Evolutionary conservation across 2,113 vertebrate genomes (phyloP), one percentile per base, ranked within the genome.

Genomic region (Otolemur garnettii): DNA sequence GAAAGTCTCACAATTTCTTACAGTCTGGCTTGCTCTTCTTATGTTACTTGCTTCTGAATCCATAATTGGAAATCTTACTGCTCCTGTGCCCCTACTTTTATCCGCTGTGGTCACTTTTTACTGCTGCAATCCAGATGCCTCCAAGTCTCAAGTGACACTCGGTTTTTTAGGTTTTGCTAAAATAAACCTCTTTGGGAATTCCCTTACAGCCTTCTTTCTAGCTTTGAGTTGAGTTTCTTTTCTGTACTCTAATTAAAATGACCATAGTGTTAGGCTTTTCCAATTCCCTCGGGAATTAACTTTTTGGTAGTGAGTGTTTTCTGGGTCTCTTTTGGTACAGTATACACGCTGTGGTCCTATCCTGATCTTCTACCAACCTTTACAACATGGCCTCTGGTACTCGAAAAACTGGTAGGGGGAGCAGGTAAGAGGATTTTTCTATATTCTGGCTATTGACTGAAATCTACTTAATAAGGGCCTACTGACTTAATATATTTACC

Each of bases 341-440:
- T 99, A 68, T 99, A 99, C 93, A 98, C 98, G 4, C 98, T 99
- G 77, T 99, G 99, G 99, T 97, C 97, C 33, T 98, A 98, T 97
- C 99, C 99, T 11, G 97, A 98, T 97, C 98, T 99, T 96, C 98
- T 99, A 5, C 99, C 99, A 88, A 95, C 98, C 8, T 99, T 99
- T 94, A 98, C 98, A 53, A 99, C 99, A 64, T 99, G 99, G 99
- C 98, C 99, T 68, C 98, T 98, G 26, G 99, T 99, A 71, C 97
- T 99, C 0, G 98, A 99, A 97, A 99, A 99, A 94, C 97, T 99
- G 95, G 98, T 98, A 5, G 99, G 99, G 84, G 99, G 99, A 90
- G 99, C 99, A 99, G 99, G 99, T 99, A 98, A 97, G 98, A 86
- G 79, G 22, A 92, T 42, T 69, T 93, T 85, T n/a, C 24, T 96